Percentiles rank a stretch among this genome's conserved stretches.
These are phyloP conservation scores for Xiphias gladius DNA, from an alignment of 2,113 vertebrate genomes.

Conservation along the genomic window DNA sequence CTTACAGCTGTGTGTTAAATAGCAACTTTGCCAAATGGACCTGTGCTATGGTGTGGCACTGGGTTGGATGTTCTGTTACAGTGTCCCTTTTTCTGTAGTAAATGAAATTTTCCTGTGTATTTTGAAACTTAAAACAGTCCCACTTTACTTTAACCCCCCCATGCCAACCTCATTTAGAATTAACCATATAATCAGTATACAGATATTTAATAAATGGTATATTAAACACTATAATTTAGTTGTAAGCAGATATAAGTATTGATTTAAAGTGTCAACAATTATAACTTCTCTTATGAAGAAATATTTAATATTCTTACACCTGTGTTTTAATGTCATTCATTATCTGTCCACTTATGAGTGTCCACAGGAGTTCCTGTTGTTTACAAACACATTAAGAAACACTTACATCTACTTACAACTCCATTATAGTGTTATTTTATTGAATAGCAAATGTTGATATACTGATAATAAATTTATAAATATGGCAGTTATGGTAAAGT, in stretches of 20 bases:
- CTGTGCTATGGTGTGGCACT: constrained; percentile 15
- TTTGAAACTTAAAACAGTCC: neutral
- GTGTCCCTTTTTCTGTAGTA: neutral
- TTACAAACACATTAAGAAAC: neutral
- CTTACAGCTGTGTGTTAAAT: constrained; percentile 79
- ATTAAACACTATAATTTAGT: neutral
- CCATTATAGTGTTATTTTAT: too few species aligned
- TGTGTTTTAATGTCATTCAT: too few species aligned
- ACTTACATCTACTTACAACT: too few species aligned
- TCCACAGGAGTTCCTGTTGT: neutral
- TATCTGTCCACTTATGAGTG: too few species aligned
- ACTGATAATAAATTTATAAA: too few species aligned
- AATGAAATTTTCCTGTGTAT: neutral
- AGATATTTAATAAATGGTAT: neutral
- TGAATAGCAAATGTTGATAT: too few species aligned
- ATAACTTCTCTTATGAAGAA: neutral
- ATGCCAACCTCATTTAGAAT: neutral
- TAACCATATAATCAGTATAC: neutral
- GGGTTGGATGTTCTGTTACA: constrained; percentile 36
- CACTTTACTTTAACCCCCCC: neutral
- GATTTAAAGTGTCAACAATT: neutral
- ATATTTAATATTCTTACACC: neutral
- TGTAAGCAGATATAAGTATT: too few species aligned
- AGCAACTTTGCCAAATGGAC: constrained; percentile 71
- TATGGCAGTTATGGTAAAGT: too few species aligned